Evolutionary conservation across 2,113 vertebrate species (phyloP).

Genomic region (Sphyrna mokarran): DNA sequence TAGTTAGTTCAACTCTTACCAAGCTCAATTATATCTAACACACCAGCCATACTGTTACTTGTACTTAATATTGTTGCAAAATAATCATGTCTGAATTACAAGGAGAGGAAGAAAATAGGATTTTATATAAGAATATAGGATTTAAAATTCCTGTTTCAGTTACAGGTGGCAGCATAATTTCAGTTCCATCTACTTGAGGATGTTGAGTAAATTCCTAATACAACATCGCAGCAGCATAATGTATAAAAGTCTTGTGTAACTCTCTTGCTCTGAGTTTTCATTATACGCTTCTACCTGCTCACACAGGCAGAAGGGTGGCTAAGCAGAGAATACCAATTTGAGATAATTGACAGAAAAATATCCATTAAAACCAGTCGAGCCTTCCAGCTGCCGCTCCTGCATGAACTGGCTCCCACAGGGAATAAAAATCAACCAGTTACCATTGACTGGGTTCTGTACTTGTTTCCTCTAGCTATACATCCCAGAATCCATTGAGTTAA

Average conservation of each 20-base stretch:
- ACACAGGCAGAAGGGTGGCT: neutral
- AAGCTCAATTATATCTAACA: neutral
- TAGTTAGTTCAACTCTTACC: neutral
- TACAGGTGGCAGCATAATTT: neutral
- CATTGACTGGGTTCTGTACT: neutral
- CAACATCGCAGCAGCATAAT: neutral
- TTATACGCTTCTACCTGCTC: neutral
- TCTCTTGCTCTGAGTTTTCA: neutral
- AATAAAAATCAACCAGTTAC: neutral
- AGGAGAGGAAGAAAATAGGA: neutral
- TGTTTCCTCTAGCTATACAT: neutral
- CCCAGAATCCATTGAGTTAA: neutral
- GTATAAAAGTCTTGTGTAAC: neutral
- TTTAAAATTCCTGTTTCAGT: neutral
- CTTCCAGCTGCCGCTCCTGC: neutral
- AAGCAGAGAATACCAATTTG: neutral
- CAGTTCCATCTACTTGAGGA: neutral
- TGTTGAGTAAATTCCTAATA: neutral
- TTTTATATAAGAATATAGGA: neutral
- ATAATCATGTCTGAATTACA: neutral
- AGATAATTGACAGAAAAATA: neutral
- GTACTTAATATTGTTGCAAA: neutral
- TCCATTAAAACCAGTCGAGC: neutral
- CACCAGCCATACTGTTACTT: neutral
- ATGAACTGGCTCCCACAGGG: neutral